Conservation (phyloP, 2,797 vertebrate species). For the Takifugu ocellatus region DNA sequence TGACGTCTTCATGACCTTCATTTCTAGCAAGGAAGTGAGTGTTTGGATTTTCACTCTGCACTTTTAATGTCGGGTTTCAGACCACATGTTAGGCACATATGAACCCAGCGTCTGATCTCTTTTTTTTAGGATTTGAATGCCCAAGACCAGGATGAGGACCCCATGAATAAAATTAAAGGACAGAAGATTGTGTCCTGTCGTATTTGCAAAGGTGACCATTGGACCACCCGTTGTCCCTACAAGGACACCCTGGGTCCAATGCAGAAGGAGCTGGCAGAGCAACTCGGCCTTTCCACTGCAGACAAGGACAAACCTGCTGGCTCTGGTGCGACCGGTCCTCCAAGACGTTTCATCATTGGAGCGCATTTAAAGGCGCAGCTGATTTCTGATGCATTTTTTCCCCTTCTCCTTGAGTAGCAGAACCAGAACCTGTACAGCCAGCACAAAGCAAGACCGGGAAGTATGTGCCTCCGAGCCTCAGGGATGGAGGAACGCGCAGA, state of each 20-base stretch:
- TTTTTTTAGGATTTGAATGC: constrained; percentile 84
- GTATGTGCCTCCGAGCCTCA: constrained; percentile 90
- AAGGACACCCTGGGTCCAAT: constrained; percentile 97
- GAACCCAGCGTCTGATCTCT: background rate
- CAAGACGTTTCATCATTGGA: constrained; percentile 6
- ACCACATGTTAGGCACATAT: background rate
- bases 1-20: constrained; percentile 96
- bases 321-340: constrained; percentile 39
- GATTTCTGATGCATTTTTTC: background rate
- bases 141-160: constrained; percentile 92
- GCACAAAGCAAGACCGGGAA: constrained; percentile 91
- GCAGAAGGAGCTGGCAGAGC: constrained; percentile 97
- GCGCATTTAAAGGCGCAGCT: background rate
- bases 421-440: constrained; percentile 87
- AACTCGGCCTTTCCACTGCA: constrained; percentile 88
- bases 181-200: constrained; percentile 97
- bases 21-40: constrained; percentile 93
- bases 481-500: constrained; percentile 86
- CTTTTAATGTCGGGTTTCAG: background rate
- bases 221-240: constrained; percentile 97
- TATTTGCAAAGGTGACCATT: constrained; percentile 97
- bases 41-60: background rate
- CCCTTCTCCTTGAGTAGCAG: constrained; percentile 49
- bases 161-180: constrained; percentile 96
- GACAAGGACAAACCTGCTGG: constrained; percentile 90